Percentiles rank a stretch among this genome's conserved stretches.
Conservation (phyloP, 2,888 invertebrate species). For the Epirrhoe tristata region DNA sequence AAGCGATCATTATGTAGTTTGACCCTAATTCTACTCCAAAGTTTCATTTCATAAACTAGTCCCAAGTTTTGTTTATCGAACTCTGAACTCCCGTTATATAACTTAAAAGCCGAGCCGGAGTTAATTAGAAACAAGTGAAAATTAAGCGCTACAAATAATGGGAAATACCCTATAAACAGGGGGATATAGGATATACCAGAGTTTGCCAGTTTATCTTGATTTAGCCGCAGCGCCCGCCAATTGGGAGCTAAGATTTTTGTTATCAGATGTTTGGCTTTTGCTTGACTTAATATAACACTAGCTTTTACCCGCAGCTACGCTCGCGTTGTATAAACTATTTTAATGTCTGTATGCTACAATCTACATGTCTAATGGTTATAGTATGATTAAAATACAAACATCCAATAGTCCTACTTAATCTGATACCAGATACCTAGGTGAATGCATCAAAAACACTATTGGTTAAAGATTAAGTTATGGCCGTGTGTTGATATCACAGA, state of each 20-base stretch:
- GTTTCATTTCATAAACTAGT: conserved; percentile 45
- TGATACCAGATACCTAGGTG: too few species aligned
- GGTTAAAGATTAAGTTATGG: too few species aligned
- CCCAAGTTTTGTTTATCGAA: conserved; percentile 48
- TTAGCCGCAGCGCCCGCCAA: conserved; percentile 1
- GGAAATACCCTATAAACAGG: conserved; percentile 45
- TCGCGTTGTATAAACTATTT: too few species aligned
- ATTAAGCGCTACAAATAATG: conserved; percentile 49
- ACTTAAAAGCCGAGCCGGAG: conserved; percentile 46
- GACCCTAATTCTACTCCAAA: conserved; percentile 34
- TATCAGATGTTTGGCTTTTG: conserved; percentile 9
- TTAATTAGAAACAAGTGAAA: conserved; percentile 49
- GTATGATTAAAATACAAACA: too few species aligned
- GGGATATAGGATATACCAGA: conserved; percentile 43
- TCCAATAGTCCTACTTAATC: too few species aligned
- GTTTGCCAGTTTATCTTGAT: conserved; percentile 39
- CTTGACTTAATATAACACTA: neutral
- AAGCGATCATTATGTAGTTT: conserved; percentile 20
- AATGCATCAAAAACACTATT: too few species aligned
- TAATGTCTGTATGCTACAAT: too few species aligned
- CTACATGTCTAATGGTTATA: too few species aligned
- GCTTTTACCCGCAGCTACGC: neutral
- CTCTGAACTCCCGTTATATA: conserved; percentile 46
- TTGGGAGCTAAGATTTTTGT: conserved; percentile 6
- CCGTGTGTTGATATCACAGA: too few species aligned